Percentiles rank a stretch among this genome's conserved stretches.
These are phyloP conservation scores for Nycteola revayana DNA, from an alignment of 2,888 invertebrate species.

Conservation along the genomic window DNA sequence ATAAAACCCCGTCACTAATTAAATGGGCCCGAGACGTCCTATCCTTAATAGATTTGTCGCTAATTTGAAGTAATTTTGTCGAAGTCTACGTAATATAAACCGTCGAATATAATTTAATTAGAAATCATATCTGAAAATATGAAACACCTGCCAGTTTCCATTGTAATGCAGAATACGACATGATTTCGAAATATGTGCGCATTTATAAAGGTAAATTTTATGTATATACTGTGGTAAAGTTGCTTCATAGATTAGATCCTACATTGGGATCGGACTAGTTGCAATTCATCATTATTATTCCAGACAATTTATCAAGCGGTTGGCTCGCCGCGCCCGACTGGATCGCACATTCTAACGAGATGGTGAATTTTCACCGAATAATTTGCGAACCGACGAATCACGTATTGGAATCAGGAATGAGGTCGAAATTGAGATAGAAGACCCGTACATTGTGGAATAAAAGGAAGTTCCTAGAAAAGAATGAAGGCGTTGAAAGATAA, in stretches of 20 bases:
- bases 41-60: conserved; percentile 77
- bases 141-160: conserved; percentile 19
- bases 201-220: conserved; percentile 15
- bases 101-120: conserved; percentile 57
- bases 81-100: conserved; percentile 55
- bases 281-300: conserved; percentile 83
- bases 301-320: conserved; percentile 82
- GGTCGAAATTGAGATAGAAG: conserved; percentile 79
- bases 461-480: conserved; percentile 36
- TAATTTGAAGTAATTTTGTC: conserved; percentile 70
- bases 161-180: conserved; percentile 6
- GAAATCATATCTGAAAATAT: conserved; percentile 25
- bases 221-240: conserved; percentile 42
- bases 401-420: conserved; percentile 80
- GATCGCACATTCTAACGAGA: conserved; percentile 81
- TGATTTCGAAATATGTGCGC: conserved; percentile 8
- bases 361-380: conserved; percentile 82
- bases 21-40: conserved; percentile 71
- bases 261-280: conserved; percentile 70
- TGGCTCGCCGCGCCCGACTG: conserved; percentile 74
- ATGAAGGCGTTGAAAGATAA: conserved; percentile 27
- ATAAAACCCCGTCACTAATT: conserved; percentile 79
- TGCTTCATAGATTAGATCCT: conserved; percentile 67
- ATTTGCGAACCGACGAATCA: conserved; percentile 81
- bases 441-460: conserved; percentile 65